phyloP scores from a whole-genome alignment of 2,888 invertebrate genomes.

The Cataglyphis altisquamis region DNA sequence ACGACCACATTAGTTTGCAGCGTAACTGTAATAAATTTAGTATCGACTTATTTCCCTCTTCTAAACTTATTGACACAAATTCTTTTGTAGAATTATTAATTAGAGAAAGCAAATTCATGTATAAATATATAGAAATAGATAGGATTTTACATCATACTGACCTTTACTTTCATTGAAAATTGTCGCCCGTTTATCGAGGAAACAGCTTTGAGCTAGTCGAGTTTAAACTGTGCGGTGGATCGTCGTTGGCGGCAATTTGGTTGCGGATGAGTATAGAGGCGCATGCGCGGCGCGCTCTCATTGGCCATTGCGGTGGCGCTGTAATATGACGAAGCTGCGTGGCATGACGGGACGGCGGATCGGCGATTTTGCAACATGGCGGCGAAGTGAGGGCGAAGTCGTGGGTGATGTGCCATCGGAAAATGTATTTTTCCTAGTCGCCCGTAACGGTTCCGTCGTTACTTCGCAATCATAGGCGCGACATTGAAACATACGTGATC shows the following conservation, averaged over 20 bases:
- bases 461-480: constrained; percentile 64
- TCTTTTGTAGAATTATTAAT: not conserved
- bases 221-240: constrained; percentile 71
- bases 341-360: constrained; percentile 82
- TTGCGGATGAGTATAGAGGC: not conserved
- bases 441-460: constrained; percentile 66
- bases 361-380: constrained; percentile 85
- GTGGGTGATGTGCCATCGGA: constrained; percentile 82
- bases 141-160: not conserved
- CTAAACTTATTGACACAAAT: not conserved
- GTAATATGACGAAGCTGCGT: constrained; percentile 83
- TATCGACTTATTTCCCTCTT: not conserved
- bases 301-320: constrained; percentile 77
- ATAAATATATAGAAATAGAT: not conserved
- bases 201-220: not conserved
- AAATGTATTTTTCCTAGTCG: constrained; percentile 81
- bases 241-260: constrained; percentile 51
- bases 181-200: not conserved
- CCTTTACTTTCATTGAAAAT: not conserved
- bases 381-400: constrained; percentile 83
- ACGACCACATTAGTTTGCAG: not conserved
- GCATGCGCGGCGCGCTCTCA: constrained; percentile 66
- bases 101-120: too few species aligned
- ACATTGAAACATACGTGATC: constrained; percentile 71
- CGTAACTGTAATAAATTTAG: not conserved